phyloP scores from a whole-genome alignment of 1,140 invertebrate species.

The Phenacoccus solenopsis region DNA sequence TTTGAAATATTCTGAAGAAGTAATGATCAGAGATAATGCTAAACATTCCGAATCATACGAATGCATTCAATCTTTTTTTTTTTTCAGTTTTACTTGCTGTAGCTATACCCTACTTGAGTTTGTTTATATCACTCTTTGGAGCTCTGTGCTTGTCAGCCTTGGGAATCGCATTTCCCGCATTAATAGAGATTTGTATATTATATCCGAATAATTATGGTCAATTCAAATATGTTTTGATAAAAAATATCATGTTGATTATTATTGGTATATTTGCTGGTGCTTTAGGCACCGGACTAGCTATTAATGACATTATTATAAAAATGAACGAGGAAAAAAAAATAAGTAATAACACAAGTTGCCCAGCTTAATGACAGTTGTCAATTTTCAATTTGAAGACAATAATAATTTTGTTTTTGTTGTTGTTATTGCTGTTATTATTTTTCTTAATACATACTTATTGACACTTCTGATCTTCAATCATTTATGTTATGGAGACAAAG shows the following conservation, averaged over 20 bases:
- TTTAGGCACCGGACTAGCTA: slow-evolving; percentile 54
- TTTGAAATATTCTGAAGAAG: not conserved
- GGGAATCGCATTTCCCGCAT: slow-evolving; percentile 67
- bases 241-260: slow-evolving; percentile 54
- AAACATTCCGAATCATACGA: no score
- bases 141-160: slow-evolving; percentile 65
- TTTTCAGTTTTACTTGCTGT: slow-evolving; percentile 57
- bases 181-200: slow-evolving; percentile 57
- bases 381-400: no score
- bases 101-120: slow-evolving; percentile 57
- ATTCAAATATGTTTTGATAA: slow-evolving; percentile 37
- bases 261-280: slow-evolving; percentile 53
- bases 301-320: slow-evolving; percentile 42
- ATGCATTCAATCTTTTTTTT: slow-evolving; percentile 20
- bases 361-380: no score
- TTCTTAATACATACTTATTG: no score
- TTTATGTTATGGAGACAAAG: no score
- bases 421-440: no score
- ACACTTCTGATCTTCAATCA: no score
- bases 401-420: no score
- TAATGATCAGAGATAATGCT: no score
- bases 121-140: slow-evolving; percentile 75
- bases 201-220: slow-evolving; percentile 40
- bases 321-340: not conserved
- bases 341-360: no score